A percentile compares a stretch with the other conserved stretches of the same genome.
These are phyloP conservation scores for Hemiprocne comata DNA, from an alignment of 2,113 vertebrate species.

Conservation along the genomic window DNA sequence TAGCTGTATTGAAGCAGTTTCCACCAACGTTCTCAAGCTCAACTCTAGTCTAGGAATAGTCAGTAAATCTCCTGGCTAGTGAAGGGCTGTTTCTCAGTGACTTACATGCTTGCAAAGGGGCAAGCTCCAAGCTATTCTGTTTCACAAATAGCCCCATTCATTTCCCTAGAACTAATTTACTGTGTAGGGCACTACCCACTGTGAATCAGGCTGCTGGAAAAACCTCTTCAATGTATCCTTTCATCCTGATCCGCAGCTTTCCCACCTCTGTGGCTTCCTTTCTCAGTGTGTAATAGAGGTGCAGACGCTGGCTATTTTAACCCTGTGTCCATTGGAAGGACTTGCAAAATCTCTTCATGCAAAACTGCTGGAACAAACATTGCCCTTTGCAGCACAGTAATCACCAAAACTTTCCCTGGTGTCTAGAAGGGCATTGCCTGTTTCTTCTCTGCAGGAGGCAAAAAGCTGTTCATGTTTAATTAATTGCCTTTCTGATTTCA, in stretches of 20 bases:
- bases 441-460: neutral
- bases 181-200: neutral
- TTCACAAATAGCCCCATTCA: slow-evolving; percentile 27
- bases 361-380: neutral
- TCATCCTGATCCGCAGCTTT: neutral
- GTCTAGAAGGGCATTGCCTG: neutral
- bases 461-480: neutral
- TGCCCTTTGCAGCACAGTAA: neutral
- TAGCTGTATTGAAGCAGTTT: neutral
- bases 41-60: neutral
- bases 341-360: neutral
- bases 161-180: neutral
- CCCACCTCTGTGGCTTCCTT: neutral
- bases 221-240: slow-evolving; percentile 1
- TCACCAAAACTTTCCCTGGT: neutral
- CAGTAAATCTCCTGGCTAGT: slow-evolving; percentile 1
- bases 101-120: neutral
- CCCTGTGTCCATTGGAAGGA: neutral
- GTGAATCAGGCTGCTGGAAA: slow-evolving; percentile 26
- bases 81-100: neutral
- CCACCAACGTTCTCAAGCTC: neutral
- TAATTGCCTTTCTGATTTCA: neutral
- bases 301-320: neutral
- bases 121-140: neutral
- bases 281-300: neutral